Conservation (phyloP, 2,113 vertebrate species). For the Siniperca chuatsi region DNA sequence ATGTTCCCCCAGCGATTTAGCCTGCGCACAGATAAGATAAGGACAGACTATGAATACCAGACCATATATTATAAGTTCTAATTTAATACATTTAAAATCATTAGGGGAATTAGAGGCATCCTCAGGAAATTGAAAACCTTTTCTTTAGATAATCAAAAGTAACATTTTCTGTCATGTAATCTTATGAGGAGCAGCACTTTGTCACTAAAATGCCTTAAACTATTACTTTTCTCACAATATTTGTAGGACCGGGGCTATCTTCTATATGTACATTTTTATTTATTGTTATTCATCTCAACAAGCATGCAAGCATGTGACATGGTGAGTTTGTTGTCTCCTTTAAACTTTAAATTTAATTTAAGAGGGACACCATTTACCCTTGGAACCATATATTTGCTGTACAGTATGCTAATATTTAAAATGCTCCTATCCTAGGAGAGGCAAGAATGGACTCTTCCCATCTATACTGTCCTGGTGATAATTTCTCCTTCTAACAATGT, state of each 20-base stretch:
- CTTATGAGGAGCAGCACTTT: neutral
- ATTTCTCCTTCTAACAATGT: neutral
- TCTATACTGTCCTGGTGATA: neutral
- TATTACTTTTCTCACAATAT: neutral
- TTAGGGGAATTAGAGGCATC: neutral
- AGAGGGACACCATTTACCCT: neutral
- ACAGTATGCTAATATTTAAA: neutral
- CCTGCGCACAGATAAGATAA: slow-evolving; percentile 79
- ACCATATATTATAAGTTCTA: neutral
- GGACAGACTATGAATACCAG: neutral
- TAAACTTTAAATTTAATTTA: neutral
- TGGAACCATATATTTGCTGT: neutral
- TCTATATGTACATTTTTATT: neutral
- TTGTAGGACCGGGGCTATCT: neutral
- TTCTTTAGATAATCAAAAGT: neutral
- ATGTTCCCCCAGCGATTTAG: slow-evolving; percentile 95
- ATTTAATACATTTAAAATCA: neutral
- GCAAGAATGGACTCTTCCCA: too few relatives aligned
- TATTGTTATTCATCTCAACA: too few relatives aligned
- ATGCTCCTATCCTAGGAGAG: neutral
- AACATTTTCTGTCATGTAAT: neutral
- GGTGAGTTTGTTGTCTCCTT: neutral
- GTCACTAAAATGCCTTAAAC: neutral
- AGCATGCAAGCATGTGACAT: neutral
- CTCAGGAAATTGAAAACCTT: neutral